Conservation (phyloP, 2,797 vertebrate species). For the Austrolebias charrua region DNA sequence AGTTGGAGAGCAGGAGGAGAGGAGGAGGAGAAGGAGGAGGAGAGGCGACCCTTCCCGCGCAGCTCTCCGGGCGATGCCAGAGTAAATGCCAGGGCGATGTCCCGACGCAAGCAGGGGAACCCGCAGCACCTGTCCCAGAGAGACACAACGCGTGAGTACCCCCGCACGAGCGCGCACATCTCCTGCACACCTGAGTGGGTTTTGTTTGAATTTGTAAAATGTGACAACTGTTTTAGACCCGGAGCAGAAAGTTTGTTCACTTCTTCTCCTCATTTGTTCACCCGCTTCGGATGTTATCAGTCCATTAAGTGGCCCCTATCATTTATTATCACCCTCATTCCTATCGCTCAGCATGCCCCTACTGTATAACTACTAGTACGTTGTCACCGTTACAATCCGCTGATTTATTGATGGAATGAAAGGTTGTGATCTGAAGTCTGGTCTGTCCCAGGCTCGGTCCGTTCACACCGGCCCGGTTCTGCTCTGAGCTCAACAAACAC, state of each 20-base stretch:
- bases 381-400: too few species aligned
- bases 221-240: slow-evolving; percentile 18
- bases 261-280: background rate
- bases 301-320: too few species aligned
- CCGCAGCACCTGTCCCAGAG: slow-evolving; percentile 99
- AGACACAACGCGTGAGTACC: slow-evolving; percentile 90
- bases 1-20: background rate
- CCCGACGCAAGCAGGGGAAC: slow-evolving; percentile 99
- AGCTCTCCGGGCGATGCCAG: slow-evolving; percentile 95
- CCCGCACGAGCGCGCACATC: background rate
- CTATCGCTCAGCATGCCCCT: slow-evolving; percentile 1
- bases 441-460: slow-evolving; percentile 2
- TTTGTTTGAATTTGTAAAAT: background rate
- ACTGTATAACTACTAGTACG: too few species aligned
- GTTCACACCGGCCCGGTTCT: background rate
- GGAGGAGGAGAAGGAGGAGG: slow-evolving; percentile 57
- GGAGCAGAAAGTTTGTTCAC: slow-evolving; percentile 38
- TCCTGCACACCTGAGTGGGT: background rate
- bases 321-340: too few species aligned
- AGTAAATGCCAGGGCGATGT: slow-evolving; percentile 99
- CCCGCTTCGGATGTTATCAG: too few species aligned
- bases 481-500: too few species aligned
- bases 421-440: too few species aligned
- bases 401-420: too few species aligned
- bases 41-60: slow-evolving; percentile 82